Conservation (phyloP, 2,888 invertebrate genomes). For the Philopedon plagiatum region DNA sequence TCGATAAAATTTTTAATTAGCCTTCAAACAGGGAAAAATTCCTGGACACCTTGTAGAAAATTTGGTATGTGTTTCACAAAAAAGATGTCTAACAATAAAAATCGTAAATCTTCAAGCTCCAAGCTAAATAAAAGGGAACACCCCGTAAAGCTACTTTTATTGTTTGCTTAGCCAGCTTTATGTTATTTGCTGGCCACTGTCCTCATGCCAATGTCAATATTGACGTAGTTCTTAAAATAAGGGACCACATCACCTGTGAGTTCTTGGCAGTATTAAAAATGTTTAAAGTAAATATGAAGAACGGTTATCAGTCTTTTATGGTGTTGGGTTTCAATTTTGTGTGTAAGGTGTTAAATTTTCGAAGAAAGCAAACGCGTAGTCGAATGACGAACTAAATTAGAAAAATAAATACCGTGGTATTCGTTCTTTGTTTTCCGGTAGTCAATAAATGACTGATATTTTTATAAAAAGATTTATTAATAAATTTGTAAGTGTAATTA, state of each 20-base stretch:
- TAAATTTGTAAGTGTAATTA: too few relatives aligned
- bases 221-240: conserved; percentile 19
- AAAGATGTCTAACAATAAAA: neutral
- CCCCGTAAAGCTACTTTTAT: conserved; percentile 22
- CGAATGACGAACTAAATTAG: neutral
- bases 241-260: conserved; percentile 27
- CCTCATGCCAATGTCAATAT: conserved; percentile 28
- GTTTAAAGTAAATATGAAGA: conserved; percentile 17
- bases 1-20: too few relatives aligned
- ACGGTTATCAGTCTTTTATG: conserved; percentile 27
- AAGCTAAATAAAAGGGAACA: conserved; percentile 5
- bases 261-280: conserved; percentile 17
- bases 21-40: too few relatives aligned
- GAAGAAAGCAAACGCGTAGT: conserved; percentile 9
- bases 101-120: neutral
- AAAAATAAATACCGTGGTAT: neutral
- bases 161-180: conserved; percentile 35
- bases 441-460: neutral
- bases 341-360: conserved; percentile 19
- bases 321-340: conserved; percentile 23
- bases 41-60: too few relatives aligned
- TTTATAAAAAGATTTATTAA: too few relatives aligned
- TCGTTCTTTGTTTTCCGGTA: neutral
- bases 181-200: conserved; percentile 40
- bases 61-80: too few relatives aligned